phyloP scores from a whole-genome alignment of 2,888 invertebrate species.

The Mimachlamys varia region DNA sequence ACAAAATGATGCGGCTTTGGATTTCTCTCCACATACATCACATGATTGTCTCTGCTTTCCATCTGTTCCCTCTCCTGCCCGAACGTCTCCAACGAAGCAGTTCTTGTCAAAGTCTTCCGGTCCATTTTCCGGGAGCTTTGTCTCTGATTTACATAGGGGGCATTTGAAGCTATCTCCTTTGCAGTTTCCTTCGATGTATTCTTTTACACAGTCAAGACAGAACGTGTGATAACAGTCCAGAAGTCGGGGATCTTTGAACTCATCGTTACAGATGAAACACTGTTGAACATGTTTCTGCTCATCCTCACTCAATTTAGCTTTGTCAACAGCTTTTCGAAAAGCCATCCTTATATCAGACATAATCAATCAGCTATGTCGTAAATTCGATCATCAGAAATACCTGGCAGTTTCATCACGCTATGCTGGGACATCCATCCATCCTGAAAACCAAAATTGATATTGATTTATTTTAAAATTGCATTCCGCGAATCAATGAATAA shows the following conservation, averaged over 20 bases:
- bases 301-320: not conserved
- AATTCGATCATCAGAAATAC: not conserved
- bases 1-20: slow-evolving; percentile 42
- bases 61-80: not conserved
- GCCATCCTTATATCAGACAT: not conserved
- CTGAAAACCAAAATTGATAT: not conserved
- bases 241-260: slow-evolving; percentile 49
- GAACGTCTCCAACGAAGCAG: slow-evolving; percentile 36
- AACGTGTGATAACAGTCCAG: slow-evolving; percentile 50
- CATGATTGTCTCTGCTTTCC: slow-evolving; percentile 39
- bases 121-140: slow-evolving; percentile 41
- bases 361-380: not conserved
- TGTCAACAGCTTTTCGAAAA: not conserved
- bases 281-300: not conserved
- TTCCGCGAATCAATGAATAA: too few relatives aligned
- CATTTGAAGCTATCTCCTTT: slow-evolving; percentile 40
- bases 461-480: not conserved
- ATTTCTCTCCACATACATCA: slow-evolving; percentile 48
- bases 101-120: slow-evolving; percentile 42
- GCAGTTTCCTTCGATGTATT: slow-evolving; percentile 38
- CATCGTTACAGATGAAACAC: slow-evolving; percentile 45
- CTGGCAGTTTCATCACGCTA: not conserved
- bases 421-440: not conserved
- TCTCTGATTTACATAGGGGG: slow-evolving; percentile 43
- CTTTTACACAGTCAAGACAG: slow-evolving; percentile 45